Base-by-base conservation (phyloP, 2,888 invertebrate species). In the Crioceris asparagi region DNA sequence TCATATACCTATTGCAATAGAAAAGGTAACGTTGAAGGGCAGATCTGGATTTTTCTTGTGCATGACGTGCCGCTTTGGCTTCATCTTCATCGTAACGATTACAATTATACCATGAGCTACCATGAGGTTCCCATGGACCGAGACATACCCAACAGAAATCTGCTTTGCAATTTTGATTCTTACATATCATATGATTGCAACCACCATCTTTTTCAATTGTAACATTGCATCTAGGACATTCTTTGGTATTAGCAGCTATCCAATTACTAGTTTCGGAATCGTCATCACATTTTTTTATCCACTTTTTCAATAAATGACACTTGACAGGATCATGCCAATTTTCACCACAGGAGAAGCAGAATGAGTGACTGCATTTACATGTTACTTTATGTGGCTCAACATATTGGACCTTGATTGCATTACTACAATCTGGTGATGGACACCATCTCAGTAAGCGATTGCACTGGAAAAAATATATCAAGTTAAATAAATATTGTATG, bases 101-200 rank as follows among this genome's bases (percentile, higher is more conserved):
- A 64, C 96, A 97, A 62, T 90, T 92, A 66, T 96, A 97, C 93
- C 94, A 96, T 45, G 91, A 91, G 47, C 92, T 90, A 35, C 96
- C 94, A 57, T 97, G 97, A 1, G 96, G 96, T 62, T 94, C 92
- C 97, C 97, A 98, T 25, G 93, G 88, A 16, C 96, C 96, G 43
- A 98, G 77, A 63, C 97, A 98, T 17, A 97, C 93, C 97, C 97
- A 98, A 69, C 97, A 98, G 68, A 98, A 98, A 66, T 98, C 96
- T 31, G 88, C 83, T 67, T 91, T 91, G 66, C 97, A 98, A 65
- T 86, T 90, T 69, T 90, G 88, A 71, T 96, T 97, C 70, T 94
- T 96, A 71, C 97, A 98, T 35, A 64, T 86, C 96, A 98, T 97
- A 68, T 98, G 97, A 70, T 98, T 98, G 66, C 97, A 98, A 33